Conservation (phyloP, 2,113 vertebrate genomes). For the Psilopsiagon aurifrons region DNA sequence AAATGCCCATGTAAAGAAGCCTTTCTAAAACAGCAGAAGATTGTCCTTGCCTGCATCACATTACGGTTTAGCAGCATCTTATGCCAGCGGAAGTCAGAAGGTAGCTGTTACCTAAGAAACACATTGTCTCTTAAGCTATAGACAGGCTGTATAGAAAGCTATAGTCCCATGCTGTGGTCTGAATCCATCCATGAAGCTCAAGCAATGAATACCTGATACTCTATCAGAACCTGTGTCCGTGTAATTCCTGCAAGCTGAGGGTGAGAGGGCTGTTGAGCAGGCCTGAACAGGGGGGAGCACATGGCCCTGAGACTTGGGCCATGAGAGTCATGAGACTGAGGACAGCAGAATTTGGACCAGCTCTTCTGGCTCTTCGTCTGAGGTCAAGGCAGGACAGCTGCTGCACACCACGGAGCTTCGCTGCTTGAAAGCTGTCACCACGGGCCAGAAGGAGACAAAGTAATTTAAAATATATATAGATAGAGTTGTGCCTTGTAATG, state of each 20-base stretch:
- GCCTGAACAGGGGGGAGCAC: neutral
- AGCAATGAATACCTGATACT: neutral
- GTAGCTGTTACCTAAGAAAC: neutral
- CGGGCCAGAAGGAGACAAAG: neutral
- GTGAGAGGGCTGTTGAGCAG: neutral
- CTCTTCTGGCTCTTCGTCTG: neutral
- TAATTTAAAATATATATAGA: neutral
- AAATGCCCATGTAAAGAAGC: neutral
- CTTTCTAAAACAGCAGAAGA: neutral
- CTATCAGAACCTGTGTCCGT: neutral
- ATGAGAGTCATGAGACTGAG: neutral
- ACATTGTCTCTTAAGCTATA: neutral
- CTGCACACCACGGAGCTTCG: neutral
- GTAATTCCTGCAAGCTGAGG: neutral
- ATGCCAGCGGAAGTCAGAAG: neutral
- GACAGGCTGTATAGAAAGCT: neutral
- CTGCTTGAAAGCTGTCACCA: neutral
- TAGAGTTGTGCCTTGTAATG: neutral
- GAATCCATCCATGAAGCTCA: neutral
- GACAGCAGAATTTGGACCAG: neutral
- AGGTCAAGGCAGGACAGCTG: neutral
- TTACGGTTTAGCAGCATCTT: neutral
- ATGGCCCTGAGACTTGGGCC: neutral
- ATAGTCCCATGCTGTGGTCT: neutral
- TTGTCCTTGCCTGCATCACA: neutral